Percentiles rank a stretch among this genome's conserved stretches.
These are phyloP conservation scores for Diploptera punctata DNA, from an alignment of 2,888 invertebrate species.

Conservation along the genomic window DNA sequence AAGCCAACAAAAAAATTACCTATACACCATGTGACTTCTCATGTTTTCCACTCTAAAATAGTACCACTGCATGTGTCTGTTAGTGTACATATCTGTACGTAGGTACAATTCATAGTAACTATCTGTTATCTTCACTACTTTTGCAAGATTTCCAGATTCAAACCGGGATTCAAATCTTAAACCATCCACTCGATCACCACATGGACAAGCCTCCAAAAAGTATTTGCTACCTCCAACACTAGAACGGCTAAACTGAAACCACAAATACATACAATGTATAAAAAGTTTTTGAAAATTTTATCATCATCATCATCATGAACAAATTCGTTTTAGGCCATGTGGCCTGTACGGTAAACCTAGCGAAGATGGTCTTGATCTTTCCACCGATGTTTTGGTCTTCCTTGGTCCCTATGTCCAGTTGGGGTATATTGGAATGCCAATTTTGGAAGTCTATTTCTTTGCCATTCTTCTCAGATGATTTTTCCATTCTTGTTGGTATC, in stretches of 20 bases:
- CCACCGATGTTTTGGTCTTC: no score
- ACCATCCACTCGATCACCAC: slow-evolving; percentile 63
- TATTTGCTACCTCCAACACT: slow-evolving; percentile 79
- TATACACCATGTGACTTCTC: slow-evolving; percentile 76
- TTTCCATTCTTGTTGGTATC: no score
- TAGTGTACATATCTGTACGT: slow-evolving; percentile 85
- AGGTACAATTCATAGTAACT: slow-evolving; percentile 91
- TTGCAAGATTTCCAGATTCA: slow-evolving; percentile 92
- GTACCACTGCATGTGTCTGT: slow-evolving; percentile 94
- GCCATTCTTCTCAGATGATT: no score
- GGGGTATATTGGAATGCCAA: no score
- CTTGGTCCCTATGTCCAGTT: no score
- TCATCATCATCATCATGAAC: no score
- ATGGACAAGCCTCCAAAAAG: slow-evolving; percentile 66
- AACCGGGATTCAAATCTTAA: slow-evolving; percentile 91
- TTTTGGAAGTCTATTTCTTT: no score
- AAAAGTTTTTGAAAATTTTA: no score
- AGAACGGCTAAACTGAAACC: slow-evolving; percentile 56
- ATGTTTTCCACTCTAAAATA: slow-evolving; percentile 91
- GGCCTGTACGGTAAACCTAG: no score
- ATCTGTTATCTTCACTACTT: slow-evolving; percentile 86
- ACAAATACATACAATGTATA: no score
- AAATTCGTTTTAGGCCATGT: no score
- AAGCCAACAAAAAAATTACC: slow-evolving; percentile 64
- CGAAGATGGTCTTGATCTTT: no score